phyloP scores from a whole-genome alignment of 2,113 vertebrate species.

The Ictalurus furcatus region DNA sequence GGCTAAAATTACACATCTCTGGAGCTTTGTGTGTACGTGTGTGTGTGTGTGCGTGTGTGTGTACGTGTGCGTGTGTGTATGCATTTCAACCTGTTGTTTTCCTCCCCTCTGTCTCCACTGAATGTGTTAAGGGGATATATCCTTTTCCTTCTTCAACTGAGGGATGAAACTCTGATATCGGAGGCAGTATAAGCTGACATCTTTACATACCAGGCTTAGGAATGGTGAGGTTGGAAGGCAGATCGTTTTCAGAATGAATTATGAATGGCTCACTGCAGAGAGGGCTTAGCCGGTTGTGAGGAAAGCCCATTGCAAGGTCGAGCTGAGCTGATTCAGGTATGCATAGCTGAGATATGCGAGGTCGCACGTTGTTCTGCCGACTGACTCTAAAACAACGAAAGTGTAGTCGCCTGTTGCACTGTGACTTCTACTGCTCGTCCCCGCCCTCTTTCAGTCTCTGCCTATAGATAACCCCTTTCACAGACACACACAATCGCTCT shows the following conservation, averaged over 20 bases:
- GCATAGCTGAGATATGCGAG: slow-evolving; percentile 59
- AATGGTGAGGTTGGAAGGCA: slow-evolving; percentile 61
- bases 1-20: slow-evolving; percentile 53
- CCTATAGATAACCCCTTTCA: slow-evolving; percentile 44
- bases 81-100: slow-evolving; percentile 64
- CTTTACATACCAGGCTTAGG: slow-evolving; percentile 66
- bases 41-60: slow-evolving; percentile 11
- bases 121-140: slow-evolving; percentile 40
- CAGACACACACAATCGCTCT: slow-evolving; percentile 56
- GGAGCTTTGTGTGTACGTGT: slow-evolving; percentile 25
- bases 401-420: slow-evolving; percentile 70
- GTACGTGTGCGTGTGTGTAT: slow-evolving; percentile 18
- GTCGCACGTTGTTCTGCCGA: slow-evolving; percentile 55
- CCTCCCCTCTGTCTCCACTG: slow-evolving; percentile 49
- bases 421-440: slow-evolving; percentile 56
- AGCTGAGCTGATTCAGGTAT: slow-evolving; percentile 69
- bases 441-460: slow-evolving; percentile 55
- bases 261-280: slow-evolving; percentile 71
- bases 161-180: slow-evolving; percentile 56
- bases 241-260: slow-evolving; percentile 69
- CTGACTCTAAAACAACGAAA: slow-evolving; percentile 53
- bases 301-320: slow-evolving; percentile 67
- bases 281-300: slow-evolving; percentile 64
- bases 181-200: slow-evolving; percentile 55
- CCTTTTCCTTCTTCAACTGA: slow-evolving; percentile 53